These are phyloP conservation scores for Megastigmus dorsalis DNA, from an alignment of 2,888 invertebrate species.

Conservation along the genomic window DNA sequence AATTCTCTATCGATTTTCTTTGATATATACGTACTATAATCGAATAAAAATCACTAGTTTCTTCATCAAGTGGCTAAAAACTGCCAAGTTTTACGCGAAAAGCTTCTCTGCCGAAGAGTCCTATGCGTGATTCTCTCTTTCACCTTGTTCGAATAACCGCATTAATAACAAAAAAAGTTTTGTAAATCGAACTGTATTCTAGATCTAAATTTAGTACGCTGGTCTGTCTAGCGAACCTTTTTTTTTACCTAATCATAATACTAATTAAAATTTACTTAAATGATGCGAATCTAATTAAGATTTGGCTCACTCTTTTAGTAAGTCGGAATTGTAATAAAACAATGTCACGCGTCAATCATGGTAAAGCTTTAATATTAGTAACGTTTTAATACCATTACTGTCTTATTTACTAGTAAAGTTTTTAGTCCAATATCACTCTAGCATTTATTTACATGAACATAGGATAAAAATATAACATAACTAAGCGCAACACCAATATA, in stretches of 20 bases:
- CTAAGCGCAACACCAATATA: too few species aligned
- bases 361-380: too few species aligned
- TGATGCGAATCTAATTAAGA: too few species aligned
- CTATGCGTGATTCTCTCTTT: slow-evolving; percentile 23
- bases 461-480: too few species aligned
- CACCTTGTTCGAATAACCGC: not conserved
- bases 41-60: slow-evolving; percentile 40
- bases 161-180: not conserved
- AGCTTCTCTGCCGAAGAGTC: slow-evolving; percentile 30
- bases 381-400: too few species aligned
- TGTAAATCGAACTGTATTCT: not conserved
- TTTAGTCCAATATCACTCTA: too few species aligned
- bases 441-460: too few species aligned
- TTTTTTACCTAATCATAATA: not conserved
- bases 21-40: slow-evolving; percentile 32
- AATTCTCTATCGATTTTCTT: not conserved
- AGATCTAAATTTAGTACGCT: not conserved
- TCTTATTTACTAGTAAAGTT: too few species aligned
- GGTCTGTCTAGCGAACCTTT: slow-evolving; percentile 13
- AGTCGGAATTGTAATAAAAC: too few species aligned
- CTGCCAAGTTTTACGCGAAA: slow-evolving; percentile 12
- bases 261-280: not conserved
- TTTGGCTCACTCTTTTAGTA: too few species aligned
- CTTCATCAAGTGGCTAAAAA: slow-evolving; percentile 31
- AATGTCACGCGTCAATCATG: too few species aligned